Base-by-base conservation (phyloP, 2,113 vertebrate species). In the Oreocharis arfaki region DNA sequence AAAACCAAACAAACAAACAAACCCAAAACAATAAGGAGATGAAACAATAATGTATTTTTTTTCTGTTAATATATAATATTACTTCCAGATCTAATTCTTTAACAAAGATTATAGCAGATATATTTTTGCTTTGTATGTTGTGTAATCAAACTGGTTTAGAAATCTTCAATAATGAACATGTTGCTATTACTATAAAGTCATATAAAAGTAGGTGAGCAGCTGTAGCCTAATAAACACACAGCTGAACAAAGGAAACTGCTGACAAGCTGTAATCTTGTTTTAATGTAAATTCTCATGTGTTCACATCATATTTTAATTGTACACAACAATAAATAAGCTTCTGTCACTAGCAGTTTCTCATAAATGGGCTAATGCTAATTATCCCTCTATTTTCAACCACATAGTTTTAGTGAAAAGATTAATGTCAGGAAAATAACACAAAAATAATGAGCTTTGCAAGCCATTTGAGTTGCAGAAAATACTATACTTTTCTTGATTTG, bases 361-460 rank as follows among this genome's bases (percentile, higher is more conserved):
- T 67, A 96, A 96, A 83, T 76, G 77, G 78, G 87, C 68, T 95
- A 86, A 95, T 35, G 67, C 92, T 96, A 97, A 97, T 97, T 87
- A 94, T 83, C 85, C 50, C 89, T 92, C 71, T 91, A 77, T 85
- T 94, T 94, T 78, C 93, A 94, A 87, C 14, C 56, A 77, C 19
- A 33, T 19, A 42, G 39, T 84, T 94, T 65, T 27, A 37, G 41
- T 47, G 59, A 95, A 85, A 90, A 70, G 32, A 94, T 70, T 76
- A 68, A 76, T 52, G 65, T 83, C 27, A 63, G 68, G 56, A 82
- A 95, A 67, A 60, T 47, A 83, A 86, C 69, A 33, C 9, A 30
- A 89, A 92, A 85, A 84, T 37, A 74, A 85, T 65, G 53, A 93
- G 78, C 57, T 35, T 88, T 76, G 60, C 16, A 73, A 97, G 42